Evolutionary conservation across 2,113 vertebrate species (phyloP).

Genomic region (Sarotherodon lohbergeri): DNA sequence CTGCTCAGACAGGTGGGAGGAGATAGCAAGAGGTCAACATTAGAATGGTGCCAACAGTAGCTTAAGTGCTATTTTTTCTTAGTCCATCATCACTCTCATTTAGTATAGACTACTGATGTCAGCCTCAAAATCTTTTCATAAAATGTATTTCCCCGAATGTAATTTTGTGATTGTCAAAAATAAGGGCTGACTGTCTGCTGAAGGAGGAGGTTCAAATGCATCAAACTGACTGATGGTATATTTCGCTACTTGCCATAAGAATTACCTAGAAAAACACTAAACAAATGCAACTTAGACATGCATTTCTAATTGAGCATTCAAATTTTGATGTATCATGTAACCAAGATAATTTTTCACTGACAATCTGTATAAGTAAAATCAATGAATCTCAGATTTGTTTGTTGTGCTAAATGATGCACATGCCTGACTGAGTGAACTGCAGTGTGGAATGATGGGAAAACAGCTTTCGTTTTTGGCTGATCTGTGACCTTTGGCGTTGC

Average conservation of each 20-base stretch:
- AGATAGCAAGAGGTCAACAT: conserved; percentile 8
- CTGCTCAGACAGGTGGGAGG: conserved; percentile 81
- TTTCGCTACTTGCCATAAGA: conserved; percentile 31
- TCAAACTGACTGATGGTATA: conserved; percentile 36
- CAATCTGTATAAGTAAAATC: conserved; percentile 36
- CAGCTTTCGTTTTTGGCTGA: conserved; percentile 41
- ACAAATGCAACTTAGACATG: not conserved
- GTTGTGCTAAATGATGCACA: conserved; percentile 51
- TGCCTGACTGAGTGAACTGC: conserved; percentile 38
- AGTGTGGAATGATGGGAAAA: conserved; percentile 48
- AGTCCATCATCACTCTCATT: not conserved
- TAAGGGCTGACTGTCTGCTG: conserved; percentile 1
- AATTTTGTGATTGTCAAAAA: conserved; percentile 23
- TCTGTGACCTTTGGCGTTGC: conserved; percentile 52
- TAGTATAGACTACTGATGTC: conserved; percentile 12
- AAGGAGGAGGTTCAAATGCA: not conserved
- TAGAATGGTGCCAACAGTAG: not conserved
- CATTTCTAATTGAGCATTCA: conserved; percentile 48
- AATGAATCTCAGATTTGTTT: conserved; percentile 29
- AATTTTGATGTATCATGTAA: conserved; percentile 46
- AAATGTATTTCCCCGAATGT: conserved; percentile 9
- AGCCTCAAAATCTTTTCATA: not conserved
- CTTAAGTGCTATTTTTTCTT: not conserved
- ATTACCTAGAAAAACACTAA: conserved; percentile 15
- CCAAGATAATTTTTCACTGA: conserved; percentile 30